These are phyloP conservation scores for Pseudomyrmex sp. DNA, from an alignment of 1,140 invertebrate species.

Conservation along the genomic window DNA sequence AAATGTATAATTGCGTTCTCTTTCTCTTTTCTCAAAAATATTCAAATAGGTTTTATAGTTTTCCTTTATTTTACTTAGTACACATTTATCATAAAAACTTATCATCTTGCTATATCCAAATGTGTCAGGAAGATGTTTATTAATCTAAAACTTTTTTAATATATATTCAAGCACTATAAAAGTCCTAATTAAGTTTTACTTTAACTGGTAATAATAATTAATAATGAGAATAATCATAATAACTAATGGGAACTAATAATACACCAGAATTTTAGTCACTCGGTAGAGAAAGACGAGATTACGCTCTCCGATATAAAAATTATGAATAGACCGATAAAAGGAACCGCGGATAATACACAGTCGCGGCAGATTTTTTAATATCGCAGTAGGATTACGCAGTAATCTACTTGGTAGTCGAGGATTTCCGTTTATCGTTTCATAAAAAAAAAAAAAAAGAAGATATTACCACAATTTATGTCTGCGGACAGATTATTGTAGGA, in stretches of 20 bases:
- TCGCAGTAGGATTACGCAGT: slow-evolving; percentile 42
- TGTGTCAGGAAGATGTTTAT: no score
- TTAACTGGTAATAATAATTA: no score
- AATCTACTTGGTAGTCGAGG: slow-evolving; percentile 46
- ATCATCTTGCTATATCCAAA: no score
- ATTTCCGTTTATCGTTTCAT: slow-evolving; percentile 13
- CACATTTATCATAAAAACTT: no score
- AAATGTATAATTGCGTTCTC: no score
- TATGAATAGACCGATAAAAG: slow-evolving; percentile 25
- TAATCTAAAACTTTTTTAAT: no score
- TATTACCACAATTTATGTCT: neutral
- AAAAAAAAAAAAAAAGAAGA: slow-evolving; percentile 1
- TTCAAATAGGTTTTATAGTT: no score
- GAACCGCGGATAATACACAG: slow-evolving; percentile 24
- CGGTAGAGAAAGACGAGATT: slow-evolving; percentile 21
- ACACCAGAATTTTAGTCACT: slow-evolving; percentile 17
- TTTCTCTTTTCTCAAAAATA: no score
- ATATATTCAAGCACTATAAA: no score
- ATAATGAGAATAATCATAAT: no score
- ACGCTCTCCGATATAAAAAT: slow-evolving; percentile 40
- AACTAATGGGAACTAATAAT: neutral
- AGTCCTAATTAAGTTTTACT: no score
- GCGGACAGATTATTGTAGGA: neutral
- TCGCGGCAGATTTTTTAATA: slow-evolving; percentile 48
- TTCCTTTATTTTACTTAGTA: no score